Base-by-base conservation (phyloP, 2,888 invertebrate genomes). In the Iphiclides podalirius region DNA sequence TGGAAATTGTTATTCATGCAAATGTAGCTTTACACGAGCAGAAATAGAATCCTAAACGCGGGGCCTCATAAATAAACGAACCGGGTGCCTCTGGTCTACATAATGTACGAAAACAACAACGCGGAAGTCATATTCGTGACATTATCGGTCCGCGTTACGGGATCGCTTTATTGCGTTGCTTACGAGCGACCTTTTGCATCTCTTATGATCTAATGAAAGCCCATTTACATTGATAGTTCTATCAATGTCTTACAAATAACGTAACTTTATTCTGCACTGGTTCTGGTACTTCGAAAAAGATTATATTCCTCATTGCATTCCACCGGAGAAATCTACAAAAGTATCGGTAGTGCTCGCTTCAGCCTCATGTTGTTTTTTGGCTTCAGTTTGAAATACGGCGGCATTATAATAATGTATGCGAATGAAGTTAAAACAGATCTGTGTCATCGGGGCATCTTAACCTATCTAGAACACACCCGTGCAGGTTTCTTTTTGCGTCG, bases 1-100 rank as follows among this genome's bases (percentile, higher is more conserved):
- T 76, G 76, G 72, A 79, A 77, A 81, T 84, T 83, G 72, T 80
- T 79, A 79, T 87, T 80, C 79, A 86, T 82, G 77, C 75, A 79
- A 79, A 85, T 82, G 61, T 72, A 73, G 73, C 72, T 82, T 75
- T 82, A 85, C 85, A 84, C 83, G 83, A 75, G 82, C 75, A 66
- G 75, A 79, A 84, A 81, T 78, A 75, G 81, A 84, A 85, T 86
- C 71, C 70, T 81, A 78, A 85, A 72, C 73, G 71, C 62, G n/a
- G 71, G 63, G 54, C 65, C 78, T 80, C 79, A 85, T 86, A 82
- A 82, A 86, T 84, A 86, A 79, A 70, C 67, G 65, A 72, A 59
- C 59, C 57, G 65, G 62, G 66, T 53, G 58, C 57, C 60, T 60
- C 53, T 59, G 50, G 50, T 53, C 53, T 54, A 55, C 58, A 55